Percentiles rank a stretch among this genome's conserved stretches.
phyloP scores from a whole-genome alignment of 2,797 vertebrate species.

The Todus mexicanus region DNA sequence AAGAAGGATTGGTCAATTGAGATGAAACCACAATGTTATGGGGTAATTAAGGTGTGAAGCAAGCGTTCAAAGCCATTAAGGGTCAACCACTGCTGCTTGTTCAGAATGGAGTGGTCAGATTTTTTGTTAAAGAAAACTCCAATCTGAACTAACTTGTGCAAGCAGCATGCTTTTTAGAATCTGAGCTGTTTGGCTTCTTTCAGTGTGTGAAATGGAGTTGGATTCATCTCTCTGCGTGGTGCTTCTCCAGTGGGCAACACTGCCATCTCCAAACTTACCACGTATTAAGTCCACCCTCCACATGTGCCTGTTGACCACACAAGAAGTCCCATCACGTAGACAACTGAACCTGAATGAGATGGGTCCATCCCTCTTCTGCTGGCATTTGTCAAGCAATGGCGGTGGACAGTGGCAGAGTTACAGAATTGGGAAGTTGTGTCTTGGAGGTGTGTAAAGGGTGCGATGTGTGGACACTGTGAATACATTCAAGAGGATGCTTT shows the following conservation, averaged over 20 bases:
- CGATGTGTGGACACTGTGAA: not conserved
- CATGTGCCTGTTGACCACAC: not conserved
- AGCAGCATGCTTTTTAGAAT: not conserved
- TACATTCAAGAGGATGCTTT: not conserved
- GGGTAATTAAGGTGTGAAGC: not conserved
- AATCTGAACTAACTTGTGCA: not conserved
- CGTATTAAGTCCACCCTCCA: accelerated
- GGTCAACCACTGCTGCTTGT: not conserved
- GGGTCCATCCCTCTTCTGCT: not conserved
- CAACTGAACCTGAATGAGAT: not conserved
- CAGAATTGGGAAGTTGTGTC: not conserved
- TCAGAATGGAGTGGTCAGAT: not conserved
- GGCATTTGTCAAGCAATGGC: accelerated
- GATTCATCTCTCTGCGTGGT: not conserved
- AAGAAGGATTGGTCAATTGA: not conserved
- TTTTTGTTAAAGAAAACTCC: not conserved
- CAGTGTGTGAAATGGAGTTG: not conserved
- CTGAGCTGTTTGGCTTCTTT: not conserved
- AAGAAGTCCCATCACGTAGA: not conserved
- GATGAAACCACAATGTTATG: not conserved
- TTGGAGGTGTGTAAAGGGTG: not conserved
- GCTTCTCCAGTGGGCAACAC: not conserved
- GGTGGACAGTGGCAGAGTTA: not conserved
- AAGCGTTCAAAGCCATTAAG: not conserved
- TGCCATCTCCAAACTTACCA: not conserved